These are phyloP conservation scores for Calliopum simillimum DNA, from an alignment of 2,888 invertebrate species.

Conservation along the genomic window DNA sequence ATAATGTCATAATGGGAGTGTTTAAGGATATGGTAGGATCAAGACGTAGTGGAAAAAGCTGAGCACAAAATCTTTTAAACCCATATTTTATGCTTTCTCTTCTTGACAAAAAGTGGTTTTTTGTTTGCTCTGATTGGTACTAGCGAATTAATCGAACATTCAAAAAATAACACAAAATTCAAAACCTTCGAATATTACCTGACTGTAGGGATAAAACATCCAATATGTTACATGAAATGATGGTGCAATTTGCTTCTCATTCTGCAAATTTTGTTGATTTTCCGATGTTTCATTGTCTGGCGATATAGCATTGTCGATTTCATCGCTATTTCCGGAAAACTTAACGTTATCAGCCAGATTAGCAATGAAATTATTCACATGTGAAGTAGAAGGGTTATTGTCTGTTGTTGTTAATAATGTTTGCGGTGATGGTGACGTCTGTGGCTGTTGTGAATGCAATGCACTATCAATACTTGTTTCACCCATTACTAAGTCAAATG, in stretches of 20 bases:
- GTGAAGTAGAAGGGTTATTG: slow-evolving; percentile 38
- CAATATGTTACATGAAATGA: slow-evolving; percentile 76
- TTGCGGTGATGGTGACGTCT: neutral
- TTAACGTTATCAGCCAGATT: slow-evolving; percentile 65
- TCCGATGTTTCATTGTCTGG: slow-evolving; percentile 27
- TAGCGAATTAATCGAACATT: neutral
- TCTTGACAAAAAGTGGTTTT: too few relatives aligned
- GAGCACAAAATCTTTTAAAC: neutral
- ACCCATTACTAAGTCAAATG: slow-evolving; percentile 48
- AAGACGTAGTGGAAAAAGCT: neutral
- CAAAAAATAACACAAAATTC: neutral
- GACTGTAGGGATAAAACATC: slow-evolving; percentile 78
- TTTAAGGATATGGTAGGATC: neutral
- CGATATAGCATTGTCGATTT: slow-evolving; percentile 55
- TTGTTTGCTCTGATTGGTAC: too few relatives aligned
- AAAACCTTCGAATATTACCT: slow-evolving; percentile 61
- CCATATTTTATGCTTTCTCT: too few relatives aligned
- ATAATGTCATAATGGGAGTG: neutral
- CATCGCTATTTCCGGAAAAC: slow-evolving; percentile 56
- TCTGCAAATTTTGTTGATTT: slow-evolving; percentile 33
- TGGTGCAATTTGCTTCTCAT: slow-evolving; percentile 54
- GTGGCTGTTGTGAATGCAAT: neutral
- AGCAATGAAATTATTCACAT: slow-evolving; percentile 63
- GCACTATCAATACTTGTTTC: slow-evolving; percentile 32
- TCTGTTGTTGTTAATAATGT: slow-evolving; percentile 23